Evolutionary conservation across 2,113 vertebrate genomes (phyloP), one percentile per base, ranked within the genome.

Genomic region (Dascyllus trimaculatus): DNA sequence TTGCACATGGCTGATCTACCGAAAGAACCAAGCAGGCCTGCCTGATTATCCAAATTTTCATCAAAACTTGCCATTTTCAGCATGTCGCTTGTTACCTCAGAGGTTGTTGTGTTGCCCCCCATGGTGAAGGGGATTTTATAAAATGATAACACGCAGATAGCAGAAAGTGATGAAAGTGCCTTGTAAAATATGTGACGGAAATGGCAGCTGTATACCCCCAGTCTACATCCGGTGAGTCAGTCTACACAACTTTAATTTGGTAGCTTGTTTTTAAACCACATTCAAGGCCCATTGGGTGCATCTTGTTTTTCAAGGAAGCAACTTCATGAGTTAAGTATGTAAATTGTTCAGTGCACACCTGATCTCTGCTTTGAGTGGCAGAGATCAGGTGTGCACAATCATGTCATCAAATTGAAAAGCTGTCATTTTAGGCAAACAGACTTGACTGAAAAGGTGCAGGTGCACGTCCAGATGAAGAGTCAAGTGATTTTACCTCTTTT

Each of bases 331-430:
- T 83, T 61, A 80, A 89, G 63, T 88, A 86, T 85, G 71, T 81
- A 89, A 89, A 90, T 72, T 64, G 53, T 45, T 85, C 58, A 19
- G 26, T 6, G 75, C 85, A 71, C 91, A 91, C 85, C 89, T 93
- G 90, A 93, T 85, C 71, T 86, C 86, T 74, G 66, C 72, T 76
- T 59, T 71, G 73, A 83, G 76, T 81, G 70, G 82, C 86, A 83
- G 84, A 89, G 75, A 89, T 91, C 90, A 93, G 90, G 86, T 92
- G 85, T 87, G 78, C 83, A 57, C 84, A 80, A 80, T 90, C 86
- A 86, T 91, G 84, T 88, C 85, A 90, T 90, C 85, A 87, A 83
- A 89, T 85, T 83, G 62, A 87, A 89, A 84, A 87, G 75, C 84
- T 85, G 82, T 91, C 87, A 87, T 90, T 92, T 89, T 68, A 90